Evolutionary conservation across 2,113 vertebrate genomes (phyloP), one percentile per base, ranked within the genome.

Genomic region (Plotosus lineatus): DNA sequence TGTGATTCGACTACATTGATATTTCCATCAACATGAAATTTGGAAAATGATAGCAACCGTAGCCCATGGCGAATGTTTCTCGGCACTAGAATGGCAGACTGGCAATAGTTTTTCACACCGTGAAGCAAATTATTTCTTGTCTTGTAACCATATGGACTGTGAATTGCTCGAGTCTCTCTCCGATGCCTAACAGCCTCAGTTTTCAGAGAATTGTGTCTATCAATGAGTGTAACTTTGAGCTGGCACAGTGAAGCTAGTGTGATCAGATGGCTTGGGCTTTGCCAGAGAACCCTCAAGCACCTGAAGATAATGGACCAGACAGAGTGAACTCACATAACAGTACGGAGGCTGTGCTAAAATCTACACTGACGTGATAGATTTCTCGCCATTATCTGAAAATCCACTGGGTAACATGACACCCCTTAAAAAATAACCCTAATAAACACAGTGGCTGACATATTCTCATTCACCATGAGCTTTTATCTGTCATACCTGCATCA

Each of bases 131-230:
- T 77, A 80, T 82, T 83, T 83, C 31, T 65, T 58, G 12, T 72
- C 19, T 82, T 12, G 17, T 73, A 79, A 85, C 77, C 78, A 85
- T 85, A 80, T 85, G 81, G 81, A 56, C 65, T 83, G 78, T 68
- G 66, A 77, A 81, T 83, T 78, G 38, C 23, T 14, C 17, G 48
- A 75, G 63, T 77, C 46, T 40, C 78, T 53, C 48, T 75, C 31
- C 50, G 44, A 80, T 38, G 75, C 68, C 48, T 83, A 78, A 79
- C 15, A 78, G 71, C 79, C 33, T 40, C 26, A 46, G 26, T n/a
- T 77, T 55, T 80, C 63, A 68, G 81, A 83, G 50, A 80, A 73
- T 76, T 8, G 36, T 75, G 69, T 74, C 80, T 77, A 50, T 73
- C 63, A 56, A 10, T 15, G 38, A 56, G 77, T 51, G 69, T 17